phyloP scores from a whole-genome alignment of 2,888 invertebrate species.

The Eupeodes luniger region DNA sequence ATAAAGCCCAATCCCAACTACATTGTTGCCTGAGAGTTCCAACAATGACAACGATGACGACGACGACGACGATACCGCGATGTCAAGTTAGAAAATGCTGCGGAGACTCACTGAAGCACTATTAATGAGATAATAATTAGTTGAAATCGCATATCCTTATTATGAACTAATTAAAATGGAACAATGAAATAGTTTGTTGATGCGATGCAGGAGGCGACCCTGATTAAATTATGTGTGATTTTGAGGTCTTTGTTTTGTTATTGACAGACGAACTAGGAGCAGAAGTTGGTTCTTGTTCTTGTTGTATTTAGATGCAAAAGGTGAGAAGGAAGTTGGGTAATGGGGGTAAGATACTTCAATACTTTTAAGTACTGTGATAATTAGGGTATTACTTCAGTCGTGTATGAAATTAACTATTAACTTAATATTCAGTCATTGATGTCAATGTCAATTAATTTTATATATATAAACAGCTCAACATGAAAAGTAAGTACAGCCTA shows the following conservation, averaged over 20 bases:
- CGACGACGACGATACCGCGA: neutral
- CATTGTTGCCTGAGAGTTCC: neutral
- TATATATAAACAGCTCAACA: too few species aligned
- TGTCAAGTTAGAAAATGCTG: constrained; percentile 24
- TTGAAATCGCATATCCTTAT: constrained; percentile 58
- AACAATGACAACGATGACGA: neutral
- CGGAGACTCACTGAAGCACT: neutral
- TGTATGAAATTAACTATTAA: too few species aligned
- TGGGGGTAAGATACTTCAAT: too few species aligned
- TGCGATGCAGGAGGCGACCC: neutral
- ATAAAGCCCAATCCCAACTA: neutral
- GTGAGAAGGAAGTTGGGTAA: neutral
- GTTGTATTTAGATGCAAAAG: constrained; percentile 1
- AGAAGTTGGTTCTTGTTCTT: too few species aligned
- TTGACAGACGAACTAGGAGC: neutral
- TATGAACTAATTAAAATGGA: constrained; percentile 66
- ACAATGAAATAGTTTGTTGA: constrained; percentile 50
- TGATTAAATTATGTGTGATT: constrained; percentile 59
- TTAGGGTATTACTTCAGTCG: too few species aligned
- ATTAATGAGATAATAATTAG: constrained; percentile 32
- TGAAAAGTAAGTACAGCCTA: too few species aligned
- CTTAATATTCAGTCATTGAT: too few species aligned
- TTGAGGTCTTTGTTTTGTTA: constrained; percentile 26
- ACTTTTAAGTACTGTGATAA: too few species aligned
- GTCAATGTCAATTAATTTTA: too few species aligned